A percentile compares a stretch with the other conserved stretches of the same genome.
phyloP scores from a whole-genome alignment of 1,140 invertebrate species.

The Teleopsis dalmanni region DNA sequence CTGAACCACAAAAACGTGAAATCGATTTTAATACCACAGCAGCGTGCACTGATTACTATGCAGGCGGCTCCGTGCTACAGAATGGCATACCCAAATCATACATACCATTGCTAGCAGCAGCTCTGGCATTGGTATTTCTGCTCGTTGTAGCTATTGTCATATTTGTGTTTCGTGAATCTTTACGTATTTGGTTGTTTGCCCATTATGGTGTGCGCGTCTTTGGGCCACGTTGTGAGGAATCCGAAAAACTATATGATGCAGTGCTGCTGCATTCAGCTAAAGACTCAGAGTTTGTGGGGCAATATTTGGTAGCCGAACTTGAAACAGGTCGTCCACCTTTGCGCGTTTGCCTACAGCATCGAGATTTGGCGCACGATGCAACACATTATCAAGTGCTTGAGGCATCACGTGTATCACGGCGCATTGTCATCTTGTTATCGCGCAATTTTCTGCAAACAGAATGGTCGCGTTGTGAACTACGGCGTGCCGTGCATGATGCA shows the following conservation, averaged over 20 bases:
- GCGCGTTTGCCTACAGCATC: slow-evolving; percentile 77
- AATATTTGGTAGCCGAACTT: slow-evolving; percentile 72
- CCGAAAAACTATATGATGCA: slow-evolving; percentile 83
- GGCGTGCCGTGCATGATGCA: slow-evolving; percentile 74
- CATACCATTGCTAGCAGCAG: slow-evolving; percentile 73
- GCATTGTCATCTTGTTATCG: slow-evolving; percentile 70
- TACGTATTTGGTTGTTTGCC: slow-evolving; percentile 80
- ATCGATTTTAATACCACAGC: slow-evolving; percentile 70
- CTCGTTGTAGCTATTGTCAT: slow-evolving; percentile 64
- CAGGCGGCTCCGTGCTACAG: slow-evolving; percentile 72
- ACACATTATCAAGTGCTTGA: slow-evolving; percentile 66
- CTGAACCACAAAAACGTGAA: slow-evolving; percentile 49
- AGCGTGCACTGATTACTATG: slow-evolving; percentile 73
- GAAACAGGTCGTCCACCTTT: slow-evolving; percentile 67
- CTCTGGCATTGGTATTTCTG: slow-evolving; percentile 63
- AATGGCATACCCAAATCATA: slow-evolving; percentile 77
- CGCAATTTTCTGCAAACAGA: slow-evolving; percentile 77
- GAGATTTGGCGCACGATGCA: slow-evolving; percentile 58
- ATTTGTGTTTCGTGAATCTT: slow-evolving; percentile 74
- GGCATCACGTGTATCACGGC: slow-evolving; percentile 74
- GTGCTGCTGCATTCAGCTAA: slow-evolving; percentile 89
- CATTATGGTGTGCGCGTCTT: slow-evolving; percentile 77
- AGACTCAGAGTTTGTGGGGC: slow-evolving; percentile 81
- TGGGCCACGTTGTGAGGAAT: slow-evolving; percentile 58
- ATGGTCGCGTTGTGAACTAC: slow-evolving; percentile 76